These are phyloP conservation scores for Glossosoma conforme DNA, from an alignment of 1,140 invertebrate genomes.

Conservation along the genomic window DNA sequence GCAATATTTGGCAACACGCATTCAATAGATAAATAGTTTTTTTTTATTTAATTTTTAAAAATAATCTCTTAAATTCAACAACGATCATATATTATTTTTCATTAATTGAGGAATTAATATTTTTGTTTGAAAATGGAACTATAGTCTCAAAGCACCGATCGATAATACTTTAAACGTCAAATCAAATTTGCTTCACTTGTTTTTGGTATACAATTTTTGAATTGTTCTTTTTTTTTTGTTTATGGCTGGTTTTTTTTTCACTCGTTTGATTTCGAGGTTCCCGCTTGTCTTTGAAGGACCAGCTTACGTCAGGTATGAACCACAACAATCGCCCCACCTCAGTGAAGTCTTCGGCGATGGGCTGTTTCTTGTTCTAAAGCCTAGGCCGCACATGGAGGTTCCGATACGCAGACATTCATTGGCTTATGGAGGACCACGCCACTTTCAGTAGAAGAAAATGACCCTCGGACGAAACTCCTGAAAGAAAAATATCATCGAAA, in stretches of 20 bases:
- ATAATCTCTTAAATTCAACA: background rate
- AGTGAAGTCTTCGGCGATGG: constrained; percentile 92
- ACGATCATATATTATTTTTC: background rate
- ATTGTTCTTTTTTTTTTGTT: background rate
- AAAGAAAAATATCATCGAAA: constrained; percentile 4
- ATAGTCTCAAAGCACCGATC: background rate
- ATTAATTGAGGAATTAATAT: background rate
- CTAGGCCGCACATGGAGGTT: constrained; percentile 86
- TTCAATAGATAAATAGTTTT: too few species aligned
- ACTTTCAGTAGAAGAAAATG: too few species aligned
- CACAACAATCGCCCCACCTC: constrained; percentile 88
- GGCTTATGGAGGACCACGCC: constrained; percentile 15
- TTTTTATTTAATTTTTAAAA: too few species aligned
- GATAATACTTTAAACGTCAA: too few species aligned
- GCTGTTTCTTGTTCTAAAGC: constrained; percentile 90
- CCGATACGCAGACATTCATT: constrained; percentile 35
- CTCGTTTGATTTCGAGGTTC: background rate
- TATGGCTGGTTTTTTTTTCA: background rate
- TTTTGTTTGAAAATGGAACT: background rate
- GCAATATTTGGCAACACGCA: background rate
- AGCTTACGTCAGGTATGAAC: constrained; percentile 4
- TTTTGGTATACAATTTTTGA: too few species aligned
- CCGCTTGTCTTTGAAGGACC: background rate
- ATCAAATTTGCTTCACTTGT: too few species aligned
- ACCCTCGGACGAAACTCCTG: constrained; percentile 8